phyloP scores from a whole-genome alignment of 2,888 invertebrate genomes.

The Meteorus cinctellus region DNA sequence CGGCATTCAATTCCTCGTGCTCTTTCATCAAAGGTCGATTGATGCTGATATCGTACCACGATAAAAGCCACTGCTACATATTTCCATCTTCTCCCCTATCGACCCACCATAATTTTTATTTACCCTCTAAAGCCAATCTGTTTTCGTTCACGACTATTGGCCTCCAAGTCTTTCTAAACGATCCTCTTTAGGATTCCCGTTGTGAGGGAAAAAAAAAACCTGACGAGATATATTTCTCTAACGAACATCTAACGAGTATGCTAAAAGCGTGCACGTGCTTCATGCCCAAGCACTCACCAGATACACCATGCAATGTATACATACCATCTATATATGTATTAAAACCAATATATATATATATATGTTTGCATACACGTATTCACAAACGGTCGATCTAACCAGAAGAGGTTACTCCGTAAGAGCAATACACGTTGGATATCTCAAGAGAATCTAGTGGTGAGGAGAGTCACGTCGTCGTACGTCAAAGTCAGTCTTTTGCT shows the following conservation, averaged over 20 bases:
- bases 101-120: conserved; percentile 32
- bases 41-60: conserved; percentile 50
- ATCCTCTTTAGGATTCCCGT: conserved; percentile 25
- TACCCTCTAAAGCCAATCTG: conserved; percentile 13
- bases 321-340: conserved; percentile 21
- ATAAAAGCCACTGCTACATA: conserved; percentile 43
- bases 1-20: conserved; percentile 52
- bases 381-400: conserved; percentile 46
- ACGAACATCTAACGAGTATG: conserved; percentile 57
- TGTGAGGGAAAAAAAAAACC: background rate
- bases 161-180: conserved; percentile 47
- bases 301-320: conserved; percentile 51
- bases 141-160: conserved; percentile 4
- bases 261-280: conserved; percentile 57
- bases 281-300: conserved; percentile 51
- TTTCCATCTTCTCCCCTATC: conserved; percentile 47
- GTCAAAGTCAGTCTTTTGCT: conserved; percentile 50
- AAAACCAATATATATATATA: conserved; percentile 19
- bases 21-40: conserved; percentile 50
- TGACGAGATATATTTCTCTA: conserved; percentile 46
- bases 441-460: conserved; percentile 42
- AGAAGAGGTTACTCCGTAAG: conserved; percentile 45
- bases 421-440: conserved; percentile 42
- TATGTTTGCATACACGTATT: conserved; percentile 3
- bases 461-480: conserved; percentile 53